These are phyloP conservation scores for Suricata suricatta DNA, from an alignment of 2,113 vertebrate species.

Conservation along the genomic window DNA sequence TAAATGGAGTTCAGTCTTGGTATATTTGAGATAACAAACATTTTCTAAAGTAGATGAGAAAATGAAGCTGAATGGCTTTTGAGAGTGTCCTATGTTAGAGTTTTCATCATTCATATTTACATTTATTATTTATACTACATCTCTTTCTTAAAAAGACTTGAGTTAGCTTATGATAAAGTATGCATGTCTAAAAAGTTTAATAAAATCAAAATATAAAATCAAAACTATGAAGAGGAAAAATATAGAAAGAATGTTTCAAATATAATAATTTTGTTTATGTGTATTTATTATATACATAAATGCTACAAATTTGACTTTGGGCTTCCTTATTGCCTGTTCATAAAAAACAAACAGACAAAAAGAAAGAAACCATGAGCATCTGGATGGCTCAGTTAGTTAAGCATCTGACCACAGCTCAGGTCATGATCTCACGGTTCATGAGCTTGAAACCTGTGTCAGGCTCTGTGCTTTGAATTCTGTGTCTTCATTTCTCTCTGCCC, in stretches of 20 bases:
- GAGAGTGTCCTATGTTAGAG: background rate
- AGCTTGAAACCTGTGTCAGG: too few relatives aligned
- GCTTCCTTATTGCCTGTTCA: background rate
- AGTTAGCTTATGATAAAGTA: background rate
- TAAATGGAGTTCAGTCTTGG: background rate
- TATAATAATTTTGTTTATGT: background rate
- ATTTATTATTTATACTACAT: background rate
- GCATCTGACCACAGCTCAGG: too few relatives aligned
- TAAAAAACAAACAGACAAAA: background rate
- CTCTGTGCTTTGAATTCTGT: too few relatives aligned
- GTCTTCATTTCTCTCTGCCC: too few relatives aligned
- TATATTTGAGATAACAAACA: background rate
- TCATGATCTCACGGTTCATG: too few relatives aligned
- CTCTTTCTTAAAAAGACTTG: background rate
- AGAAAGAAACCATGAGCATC: background rate
- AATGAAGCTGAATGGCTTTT: background rate
- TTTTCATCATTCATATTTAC: background rate
- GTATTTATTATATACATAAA: background rate
- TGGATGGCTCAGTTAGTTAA: too few relatives aligned
- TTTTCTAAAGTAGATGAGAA: conserved; percentile 28
- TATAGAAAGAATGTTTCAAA: background rate
- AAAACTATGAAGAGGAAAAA: background rate
- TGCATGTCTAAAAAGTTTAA: background rate
- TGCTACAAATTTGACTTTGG: background rate
- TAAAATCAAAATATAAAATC: conserved; percentile 22